Conservation (phyloP, 1,140 invertebrate species). For the Meloidogyne floridensis region DNA sequence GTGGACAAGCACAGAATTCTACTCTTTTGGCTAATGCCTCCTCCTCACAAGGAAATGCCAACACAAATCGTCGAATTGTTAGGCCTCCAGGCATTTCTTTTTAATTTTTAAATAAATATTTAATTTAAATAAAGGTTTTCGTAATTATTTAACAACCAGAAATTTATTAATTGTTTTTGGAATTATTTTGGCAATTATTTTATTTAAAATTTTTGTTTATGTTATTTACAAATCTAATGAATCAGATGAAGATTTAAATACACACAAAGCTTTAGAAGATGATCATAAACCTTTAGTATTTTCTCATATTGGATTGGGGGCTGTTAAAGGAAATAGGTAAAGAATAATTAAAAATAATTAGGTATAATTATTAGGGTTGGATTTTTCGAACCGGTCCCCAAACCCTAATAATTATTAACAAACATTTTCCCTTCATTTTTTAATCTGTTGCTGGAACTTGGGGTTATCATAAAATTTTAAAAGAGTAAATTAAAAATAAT, state of each 20-base stretch:
- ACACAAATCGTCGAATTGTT: not conserved
- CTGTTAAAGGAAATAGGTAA: slow-evolving; percentile 15
- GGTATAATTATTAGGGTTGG: no score
- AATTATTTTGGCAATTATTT: not conserved
- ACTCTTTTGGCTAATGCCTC: not conserved
- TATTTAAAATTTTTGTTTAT: slow-evolving; percentile 6
- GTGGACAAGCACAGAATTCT: slow-evolving; percentile 14
- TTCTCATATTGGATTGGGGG: not conserved
- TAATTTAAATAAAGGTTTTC: not conserved
- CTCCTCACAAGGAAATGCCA: not conserved
- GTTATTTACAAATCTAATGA: slow-evolving; percentile 18
- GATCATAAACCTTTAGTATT: slow-evolving; percentile 12
- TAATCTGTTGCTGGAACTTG: no score
- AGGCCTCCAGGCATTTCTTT: not conserved
- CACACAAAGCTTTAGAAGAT: slow-evolving; percentile 16
- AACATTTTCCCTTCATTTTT: no score
- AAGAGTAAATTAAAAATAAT: no score
- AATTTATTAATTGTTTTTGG: slow-evolving; percentile 13
- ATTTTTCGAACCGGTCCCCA: no score
- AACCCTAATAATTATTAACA: no score
- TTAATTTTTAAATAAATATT: no score
- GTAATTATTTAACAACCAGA: slow-evolving; percentile 24
- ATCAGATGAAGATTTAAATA: slow-evolving; percentile 10
- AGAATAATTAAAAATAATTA: not conserved
- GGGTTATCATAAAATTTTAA: no score